phyloP scores from a whole-genome alignment of 2,797 vertebrate species.

The Sebastes hubbsi region DNA sequence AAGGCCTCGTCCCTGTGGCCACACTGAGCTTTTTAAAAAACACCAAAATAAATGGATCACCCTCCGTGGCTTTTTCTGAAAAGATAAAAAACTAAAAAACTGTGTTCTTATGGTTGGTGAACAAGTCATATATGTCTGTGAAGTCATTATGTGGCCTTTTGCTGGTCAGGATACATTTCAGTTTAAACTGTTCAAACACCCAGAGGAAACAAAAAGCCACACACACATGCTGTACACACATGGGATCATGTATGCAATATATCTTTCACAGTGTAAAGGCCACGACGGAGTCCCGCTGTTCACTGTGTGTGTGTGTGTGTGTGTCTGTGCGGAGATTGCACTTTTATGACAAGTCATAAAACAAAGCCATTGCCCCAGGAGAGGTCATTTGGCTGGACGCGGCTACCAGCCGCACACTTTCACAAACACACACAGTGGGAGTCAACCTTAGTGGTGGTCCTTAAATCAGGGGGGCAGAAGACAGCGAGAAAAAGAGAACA shows the following conservation, averaged over 20 bases:
- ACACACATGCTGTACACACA: constrained; percentile 6
- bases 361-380: constrained; percentile 77
- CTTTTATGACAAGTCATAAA: constrained; percentile 73
- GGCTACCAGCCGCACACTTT: constrained; percentile 72
- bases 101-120: neutral
- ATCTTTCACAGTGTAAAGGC: constrained; percentile 38
- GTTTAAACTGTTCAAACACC: constrained; percentile 11
- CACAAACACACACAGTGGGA: constrained; percentile 34
- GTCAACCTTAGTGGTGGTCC: constrained; percentile 21
- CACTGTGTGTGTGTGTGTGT: neutral
- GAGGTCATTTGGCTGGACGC: constrained; percentile 76
- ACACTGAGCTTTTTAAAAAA: neutral
- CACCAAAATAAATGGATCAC: neutral
- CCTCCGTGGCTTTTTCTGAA: neutral
- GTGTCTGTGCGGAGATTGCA: constrained; percentile 46
- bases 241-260: neutral
- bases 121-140: neutral
- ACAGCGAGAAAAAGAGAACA: neutral
- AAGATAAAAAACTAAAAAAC: neutral
- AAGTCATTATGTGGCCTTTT: neutral
- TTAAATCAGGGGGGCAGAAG: constrained; percentile 24
- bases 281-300: constrained; percentile 25
- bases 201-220: constrained; percentile 3
- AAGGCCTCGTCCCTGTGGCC: neutral
- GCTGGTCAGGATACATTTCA: constrained; percentile 3